Conservation (phyloP, 2,113 vertebrate species). For the Phoenicopterus ruber region DNA sequence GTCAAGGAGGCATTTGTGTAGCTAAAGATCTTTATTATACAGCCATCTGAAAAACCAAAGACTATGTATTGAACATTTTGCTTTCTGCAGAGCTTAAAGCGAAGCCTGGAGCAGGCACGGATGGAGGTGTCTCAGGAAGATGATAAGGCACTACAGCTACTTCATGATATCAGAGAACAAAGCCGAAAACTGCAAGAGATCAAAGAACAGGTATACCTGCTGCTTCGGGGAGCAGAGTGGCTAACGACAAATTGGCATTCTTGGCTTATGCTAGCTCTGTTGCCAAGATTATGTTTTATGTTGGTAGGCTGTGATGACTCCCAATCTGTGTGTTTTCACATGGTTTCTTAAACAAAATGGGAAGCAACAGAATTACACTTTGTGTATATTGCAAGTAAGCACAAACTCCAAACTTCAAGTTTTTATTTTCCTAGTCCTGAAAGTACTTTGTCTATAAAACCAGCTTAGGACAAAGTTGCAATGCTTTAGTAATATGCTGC, state of each 20-base stretch:
- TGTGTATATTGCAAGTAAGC: neutral
- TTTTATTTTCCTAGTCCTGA: neutral
- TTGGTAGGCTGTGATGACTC: neutral
- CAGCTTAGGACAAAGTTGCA: neutral
- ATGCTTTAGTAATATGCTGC: neutral
- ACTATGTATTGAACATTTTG: constrained; percentile 71
- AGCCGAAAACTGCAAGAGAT: constrained; percentile 98
- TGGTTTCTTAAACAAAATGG: neutral
- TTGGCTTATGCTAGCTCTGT: neutral
- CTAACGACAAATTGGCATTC: neutral
- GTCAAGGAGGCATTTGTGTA: constrained; percentile 42
- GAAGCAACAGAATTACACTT: neutral
- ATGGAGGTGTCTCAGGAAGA: constrained; percentile 99
- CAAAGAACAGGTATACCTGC: constrained; percentile 91
- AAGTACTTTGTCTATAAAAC: neutral
- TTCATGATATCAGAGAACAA: constrained; percentile 97
- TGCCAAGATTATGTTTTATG: neutral
- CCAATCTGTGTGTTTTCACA: neutral
- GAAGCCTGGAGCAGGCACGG: constrained; percentile 96
- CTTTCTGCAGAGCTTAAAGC: constrained; percentile 94
- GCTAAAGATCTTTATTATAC: constrained; percentile 40
- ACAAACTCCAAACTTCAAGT: neutral
- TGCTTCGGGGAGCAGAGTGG: neutral
- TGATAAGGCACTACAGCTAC: constrained; percentile 95
- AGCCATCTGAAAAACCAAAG: constrained; percentile 12